Conservation (phyloP, 2,113 vertebrate species). For the Ictalurus punctatus region DNA sequence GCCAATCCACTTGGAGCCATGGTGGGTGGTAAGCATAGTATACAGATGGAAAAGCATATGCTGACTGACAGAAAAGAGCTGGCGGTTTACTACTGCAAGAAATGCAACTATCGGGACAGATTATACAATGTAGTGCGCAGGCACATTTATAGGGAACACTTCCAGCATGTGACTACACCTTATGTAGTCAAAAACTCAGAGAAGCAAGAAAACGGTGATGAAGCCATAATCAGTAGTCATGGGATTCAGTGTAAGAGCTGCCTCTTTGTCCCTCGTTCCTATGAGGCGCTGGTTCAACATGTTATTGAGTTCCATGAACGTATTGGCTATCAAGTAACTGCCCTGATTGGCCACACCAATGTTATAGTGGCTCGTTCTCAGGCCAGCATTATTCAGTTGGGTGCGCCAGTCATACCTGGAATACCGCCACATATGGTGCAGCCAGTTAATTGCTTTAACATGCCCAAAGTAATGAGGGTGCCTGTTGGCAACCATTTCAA, state of each 20-base stretch:
- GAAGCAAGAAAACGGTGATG: slow-evolving; percentile 85
- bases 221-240: slow-evolving; percentile 76
- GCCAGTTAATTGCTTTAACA: slow-evolving; percentile 81
- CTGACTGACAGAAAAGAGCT: slow-evolving; percentile 85
- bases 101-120: slow-evolving; percentile 93
- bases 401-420: slow-evolving; percentile 74
- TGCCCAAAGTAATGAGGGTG: slow-evolving; percentile 82
- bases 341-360: slow-evolving; percentile 96
- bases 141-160: slow-evolving; percentile 99
- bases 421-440: slow-evolving; percentile 77
- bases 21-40: slow-evolving; percentile 54
- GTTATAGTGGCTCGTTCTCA: slow-evolving; percentile 82
- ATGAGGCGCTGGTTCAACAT: slow-evolving; percentile 94
- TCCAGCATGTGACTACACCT: slow-evolving; percentile 92
- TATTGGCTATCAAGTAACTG: slow-evolving; percentile 95
- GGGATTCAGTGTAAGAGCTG: slow-evolving; percentile 94
- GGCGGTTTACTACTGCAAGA: slow-evolving; percentile 98
- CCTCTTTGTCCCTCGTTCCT: slow-evolving; percentile 92
- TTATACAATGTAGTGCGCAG: slow-evolving; percentile 95
- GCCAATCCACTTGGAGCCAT: slow-evolving; percentile 49
- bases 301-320: slow-evolving; percentile 96
- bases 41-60: slow-evolving; percentile 80
- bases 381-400: slow-evolving; percentile 77
- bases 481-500: slow-evolving; percentile 88
- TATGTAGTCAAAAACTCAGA: slow-evolving; percentile 88